Conservation (phyloP, 2,888 invertebrate genomes). For the Meta bourneti region DNA sequence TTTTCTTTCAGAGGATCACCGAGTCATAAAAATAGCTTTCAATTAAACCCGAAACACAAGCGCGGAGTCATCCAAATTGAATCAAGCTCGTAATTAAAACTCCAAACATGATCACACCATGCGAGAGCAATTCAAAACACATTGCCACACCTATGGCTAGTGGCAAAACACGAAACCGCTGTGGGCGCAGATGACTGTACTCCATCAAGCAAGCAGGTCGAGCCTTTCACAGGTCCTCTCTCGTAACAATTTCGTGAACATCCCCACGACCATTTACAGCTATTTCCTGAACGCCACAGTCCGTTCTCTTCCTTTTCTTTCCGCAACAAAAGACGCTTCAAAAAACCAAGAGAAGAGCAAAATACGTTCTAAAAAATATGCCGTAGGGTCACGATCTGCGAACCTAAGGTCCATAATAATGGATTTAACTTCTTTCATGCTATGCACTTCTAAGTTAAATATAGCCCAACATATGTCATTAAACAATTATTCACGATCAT, state of each 20-base stretch:
- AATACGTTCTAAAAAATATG: conserved; percentile 51
- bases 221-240: conserved; percentile 43
- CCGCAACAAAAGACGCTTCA: conserved; percentile 58
- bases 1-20: no score
- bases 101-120: conserved; percentile 30
- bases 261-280: conserved; percentile 38
- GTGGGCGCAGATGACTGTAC: conserved; percentile 1
- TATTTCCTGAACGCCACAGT: conserved; percentile 46
- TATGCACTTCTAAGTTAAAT: conserved; percentile 66
- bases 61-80: background rate
- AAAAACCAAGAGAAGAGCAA: conserved; percentile 39
- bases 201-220: conserved; percentile 39
- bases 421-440: conserved; percentile 71
- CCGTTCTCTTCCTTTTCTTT: conserved; percentile 46
- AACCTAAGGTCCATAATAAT: conserved; percentile 66
- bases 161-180: conserved; percentile 47
- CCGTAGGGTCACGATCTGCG: conserved; percentile 47
- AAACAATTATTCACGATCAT: conserved; percentile 74
- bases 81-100: conserved; percentile 35
- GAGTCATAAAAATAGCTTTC: no score
- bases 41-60: no score
- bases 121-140: conserved; percentile 3
- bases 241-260: conserved; percentile 55
- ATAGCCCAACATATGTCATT: conserved; percentile 67
- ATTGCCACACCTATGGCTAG: conserved; percentile 43